Percentiles rank a stretch among this genome's conserved stretches.
phyloP scores from a whole-genome alignment of 35 echinoderm and acorn worm genomes.

The Heliocidaris erythrogramma region DNA sequence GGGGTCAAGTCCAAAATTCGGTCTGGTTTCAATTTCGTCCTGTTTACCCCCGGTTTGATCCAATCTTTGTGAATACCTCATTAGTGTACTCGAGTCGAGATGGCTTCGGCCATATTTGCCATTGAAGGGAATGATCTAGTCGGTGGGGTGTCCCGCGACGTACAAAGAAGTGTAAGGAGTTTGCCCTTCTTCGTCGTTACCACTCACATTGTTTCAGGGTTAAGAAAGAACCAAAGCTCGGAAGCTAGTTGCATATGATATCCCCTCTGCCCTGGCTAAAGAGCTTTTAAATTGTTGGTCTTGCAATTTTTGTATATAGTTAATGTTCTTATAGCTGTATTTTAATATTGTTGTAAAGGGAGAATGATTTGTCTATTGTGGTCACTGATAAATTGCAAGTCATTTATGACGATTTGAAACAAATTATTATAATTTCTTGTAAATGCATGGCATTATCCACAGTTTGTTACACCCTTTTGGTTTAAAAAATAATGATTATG shows the following conservation, averaged over 20 bases:
- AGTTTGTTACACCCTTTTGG: not conserved
- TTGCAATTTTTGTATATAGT: not conserved
- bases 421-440: not conserved
- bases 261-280: not conserved
- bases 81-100: not conserved
- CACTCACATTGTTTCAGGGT: not conserved
- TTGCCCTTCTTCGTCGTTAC: not conserved
- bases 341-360: not conserved
- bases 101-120: not conserved
- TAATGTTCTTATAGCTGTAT: not conserved
- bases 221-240: not conserved
- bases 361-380: not conserved
- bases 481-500: not conserved
- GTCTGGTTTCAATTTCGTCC: conserved; percentile 44
- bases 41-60: conserved; percentile 42
- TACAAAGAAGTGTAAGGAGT: not conserved
- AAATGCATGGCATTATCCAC: not conserved
- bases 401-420: not conserved
- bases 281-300: not conserved
- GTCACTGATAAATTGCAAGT: not conserved
- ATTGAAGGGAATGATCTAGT: not conserved
- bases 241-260: not conserved
- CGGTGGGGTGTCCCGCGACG: not conserved
- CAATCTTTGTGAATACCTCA: conserved; percentile 43
- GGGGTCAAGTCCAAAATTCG: conserved; percentile 46